A percentile compares a stretch with the other conserved stretches of the same genome.
phyloP scores from a whole-genome alignment of 2,113 vertebrate genomes.

The Brachyhypopomus occidentalis region DNA sequence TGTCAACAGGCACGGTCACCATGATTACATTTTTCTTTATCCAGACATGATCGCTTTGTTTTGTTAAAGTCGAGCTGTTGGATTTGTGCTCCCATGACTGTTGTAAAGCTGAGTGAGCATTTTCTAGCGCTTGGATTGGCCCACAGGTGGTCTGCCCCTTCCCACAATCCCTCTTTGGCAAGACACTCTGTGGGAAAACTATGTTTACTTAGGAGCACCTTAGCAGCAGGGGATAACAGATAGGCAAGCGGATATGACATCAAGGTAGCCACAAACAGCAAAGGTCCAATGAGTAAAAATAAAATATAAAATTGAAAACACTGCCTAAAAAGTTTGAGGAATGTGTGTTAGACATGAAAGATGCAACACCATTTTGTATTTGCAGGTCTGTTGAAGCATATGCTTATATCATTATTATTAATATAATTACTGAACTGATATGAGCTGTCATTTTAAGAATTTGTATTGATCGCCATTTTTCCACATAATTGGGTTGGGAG shows the following conservation, averaged over 20 bases:
- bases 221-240: constrained; percentile 16
- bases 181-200: constrained; percentile 15
- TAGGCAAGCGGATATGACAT: neutral
- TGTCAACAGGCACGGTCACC: neutral
- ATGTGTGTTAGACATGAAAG: neutral
- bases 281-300: neutral
- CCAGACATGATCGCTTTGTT: neutral
- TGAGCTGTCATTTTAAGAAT: too few relatives aligned
- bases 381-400: constrained; percentile 1
- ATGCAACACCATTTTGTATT: neutral
- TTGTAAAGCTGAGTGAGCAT: constrained; percentile 6
- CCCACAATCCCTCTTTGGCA: neutral
- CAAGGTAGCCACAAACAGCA: neutral
- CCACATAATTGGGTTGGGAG: too few relatives aligned
- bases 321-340: neutral
- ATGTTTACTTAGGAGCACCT: constrained; percentile 35
- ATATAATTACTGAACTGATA: too few relatives aligned
- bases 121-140: neutral
- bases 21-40: neutral
- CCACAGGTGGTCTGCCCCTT: constrained; percentile 4
- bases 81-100: neutral
- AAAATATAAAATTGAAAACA: neutral
- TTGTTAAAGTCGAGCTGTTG: neutral
- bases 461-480: too few relatives aligned
- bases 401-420: too few relatives aligned